phyloP scores from a whole-genome alignment of 2,888 invertebrate genomes.

The Cetonia aurata region DNA sequence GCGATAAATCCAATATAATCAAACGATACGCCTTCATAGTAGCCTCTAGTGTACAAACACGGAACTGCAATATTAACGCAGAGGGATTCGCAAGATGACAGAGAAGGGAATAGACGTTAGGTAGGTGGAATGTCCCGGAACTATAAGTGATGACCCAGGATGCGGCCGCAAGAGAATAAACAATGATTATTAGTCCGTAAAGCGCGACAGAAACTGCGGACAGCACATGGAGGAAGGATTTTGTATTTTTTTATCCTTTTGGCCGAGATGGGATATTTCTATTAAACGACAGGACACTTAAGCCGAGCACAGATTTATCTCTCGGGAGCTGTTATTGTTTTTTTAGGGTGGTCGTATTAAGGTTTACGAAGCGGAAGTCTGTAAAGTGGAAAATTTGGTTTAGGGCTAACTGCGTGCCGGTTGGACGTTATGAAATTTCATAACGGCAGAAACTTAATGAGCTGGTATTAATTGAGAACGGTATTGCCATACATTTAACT shows the following conservation, averaged over 20 bases:
- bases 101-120: not conserved
- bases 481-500: too few species aligned
- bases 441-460: too few species aligned
- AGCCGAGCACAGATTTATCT: not conserved
- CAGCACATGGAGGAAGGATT: not conserved
- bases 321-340: not conserved
- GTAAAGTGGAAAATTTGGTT: not conserved
- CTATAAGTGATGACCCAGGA: constrained; percentile 2
- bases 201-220: not conserved
- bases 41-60: not conserved
- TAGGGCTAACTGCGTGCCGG: too few species aligned
- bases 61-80: not conserved
- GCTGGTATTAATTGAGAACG: too few species aligned
- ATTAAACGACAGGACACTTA: constrained; percentile 14
- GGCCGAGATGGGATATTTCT: constrained; percentile 11
- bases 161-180: constrained; percentile 3
- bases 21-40: too few species aligned
- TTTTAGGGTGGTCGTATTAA: not conserved
- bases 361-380: not conserved
- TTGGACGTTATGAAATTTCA: too few species aligned
- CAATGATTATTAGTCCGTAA: constrained; percentile 22
- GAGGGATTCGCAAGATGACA: not conserved
- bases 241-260: not conserved
- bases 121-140: not conserved
- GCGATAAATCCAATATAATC: too few species aligned